phyloP scores from a whole-genome alignment of 1,140 invertebrate genomes.

The Bradysia coprophila region DNA sequence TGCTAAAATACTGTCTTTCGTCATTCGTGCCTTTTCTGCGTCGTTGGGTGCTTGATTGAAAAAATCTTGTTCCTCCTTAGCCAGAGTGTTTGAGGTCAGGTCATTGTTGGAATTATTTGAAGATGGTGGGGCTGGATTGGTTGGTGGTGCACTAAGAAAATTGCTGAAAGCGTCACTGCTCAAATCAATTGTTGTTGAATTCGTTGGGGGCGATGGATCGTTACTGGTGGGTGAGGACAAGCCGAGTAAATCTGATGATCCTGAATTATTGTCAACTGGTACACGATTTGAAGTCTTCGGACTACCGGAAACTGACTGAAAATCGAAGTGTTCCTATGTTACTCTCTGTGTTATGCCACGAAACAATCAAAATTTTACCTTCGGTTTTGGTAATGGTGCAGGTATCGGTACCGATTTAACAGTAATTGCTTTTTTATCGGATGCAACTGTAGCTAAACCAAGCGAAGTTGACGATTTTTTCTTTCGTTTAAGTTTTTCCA shows the following conservation, averaged over 20 bases:
- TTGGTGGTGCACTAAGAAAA: constrained; percentile 40
- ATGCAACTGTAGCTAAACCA: constrained; percentile 16
- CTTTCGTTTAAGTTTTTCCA: constrained; percentile 58
- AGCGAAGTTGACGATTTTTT: constrained; percentile 34
- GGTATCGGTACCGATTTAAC: constrained; percentile 16
- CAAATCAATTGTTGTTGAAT: constrained; percentile 30
- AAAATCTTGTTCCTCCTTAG: constrained; percentile 73
- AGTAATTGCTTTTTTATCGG: constrained; percentile 25
- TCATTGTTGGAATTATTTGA: constrained; percentile 5
- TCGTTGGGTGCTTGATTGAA: constrained; percentile 63
- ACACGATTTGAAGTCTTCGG: neutral
- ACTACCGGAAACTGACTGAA: neutral
- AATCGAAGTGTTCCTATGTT: neutral
- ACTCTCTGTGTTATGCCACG: no score
- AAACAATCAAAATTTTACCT: no score
- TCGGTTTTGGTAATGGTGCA: constrained; percentile 27
- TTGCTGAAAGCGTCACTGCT: constrained; percentile 56
- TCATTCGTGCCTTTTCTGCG: constrained; percentile 60
- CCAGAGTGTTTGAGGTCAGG: constrained; percentile 32
- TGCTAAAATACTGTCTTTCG: constrained; percentile 86
- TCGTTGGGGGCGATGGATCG: constrained; percentile 9
- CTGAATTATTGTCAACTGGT: neutral
- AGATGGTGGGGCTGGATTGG: constrained; percentile 10
- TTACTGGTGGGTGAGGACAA: constrained; percentile 24
- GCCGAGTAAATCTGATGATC: constrained; percentile 26